Evolutionary conservation across 2,888 invertebrate species (phyloP), one percentile per base, ranked within the genome.

Genomic region (Ferrisia virgata): DNA sequence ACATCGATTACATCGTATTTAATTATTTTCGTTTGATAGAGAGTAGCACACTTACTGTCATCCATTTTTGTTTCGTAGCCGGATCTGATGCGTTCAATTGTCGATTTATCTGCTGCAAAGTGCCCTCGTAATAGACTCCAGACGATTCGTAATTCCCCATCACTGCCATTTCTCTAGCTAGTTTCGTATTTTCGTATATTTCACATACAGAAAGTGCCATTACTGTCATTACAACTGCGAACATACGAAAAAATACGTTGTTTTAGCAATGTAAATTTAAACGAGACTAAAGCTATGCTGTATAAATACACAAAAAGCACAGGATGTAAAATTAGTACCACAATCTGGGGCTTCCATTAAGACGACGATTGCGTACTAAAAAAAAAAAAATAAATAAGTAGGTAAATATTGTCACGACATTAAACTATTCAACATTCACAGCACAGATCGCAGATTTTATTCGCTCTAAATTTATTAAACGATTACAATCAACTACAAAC

Each of bases 131-230:
- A 89, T 97, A 97, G 85, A 97, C 95, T 86, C 94, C 92, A 31
- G 98, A 95, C 86, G 95, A 95, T 88, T 98, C 98, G 88, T 99
- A 99, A 89, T 97, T 96, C 28, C 98, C 98, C 88, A 96, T 93
- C 88, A 98, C 90, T 86, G 97, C 96, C 93, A 95, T 95, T 91
- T 99, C 98, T 88, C 98, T 92, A 85, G 97, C 98, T 89, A 97
- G 90, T 90, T 96, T 96, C 85, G 97, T 95, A 91, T 97, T 97
- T 90, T 97, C 97, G 91, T 94, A 94, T 90, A 97, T 96, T 91
- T 96, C 96, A 89, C 93, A 94, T 89, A 95, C 93, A 88, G 94
- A 94, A 89, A 95, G 94, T 90, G 95, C 94, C 96, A 96, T 96
- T 89, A 92, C 87, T 86, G 87, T 87, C 87, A 88, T 87, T 87